phyloP scores from a whole-genome alignment of 2,797 vertebrate species.

The Dryobates pubescens region DNA sequence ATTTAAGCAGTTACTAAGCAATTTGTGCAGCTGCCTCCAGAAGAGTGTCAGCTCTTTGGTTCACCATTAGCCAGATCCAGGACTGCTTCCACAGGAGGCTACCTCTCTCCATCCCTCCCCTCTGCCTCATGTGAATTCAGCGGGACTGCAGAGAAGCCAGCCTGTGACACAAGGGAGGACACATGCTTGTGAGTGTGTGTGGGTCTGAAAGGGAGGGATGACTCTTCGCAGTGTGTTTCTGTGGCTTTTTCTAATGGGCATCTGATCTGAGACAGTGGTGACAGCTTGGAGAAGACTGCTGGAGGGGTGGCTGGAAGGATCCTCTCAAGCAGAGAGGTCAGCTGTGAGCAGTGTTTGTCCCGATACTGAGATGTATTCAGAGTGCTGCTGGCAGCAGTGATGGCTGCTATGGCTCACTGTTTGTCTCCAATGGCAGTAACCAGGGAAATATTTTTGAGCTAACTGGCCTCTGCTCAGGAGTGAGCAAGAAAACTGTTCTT shows the following conservation, averaged over 20 bases:
- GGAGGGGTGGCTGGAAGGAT: background rate
- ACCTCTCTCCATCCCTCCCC: background rate
- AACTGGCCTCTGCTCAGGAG: background rate
- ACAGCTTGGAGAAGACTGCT: background rate
- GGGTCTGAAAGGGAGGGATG: background rate
- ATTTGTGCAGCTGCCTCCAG: constrained; percentile 8
- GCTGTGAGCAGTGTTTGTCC: background rate
- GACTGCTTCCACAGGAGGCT: background rate
- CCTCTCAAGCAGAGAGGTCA: background rate
- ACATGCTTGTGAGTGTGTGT: background rate
- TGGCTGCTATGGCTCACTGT: background rate
- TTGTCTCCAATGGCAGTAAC: background rate
- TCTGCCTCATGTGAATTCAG: background rate
- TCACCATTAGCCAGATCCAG: background rate
- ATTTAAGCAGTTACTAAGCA: background rate
- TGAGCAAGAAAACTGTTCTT: background rate
- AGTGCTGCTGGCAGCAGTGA: background rate
- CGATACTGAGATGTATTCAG: background rate
- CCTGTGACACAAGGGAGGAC: background rate
- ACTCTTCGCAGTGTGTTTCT: background rate
- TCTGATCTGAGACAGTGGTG: background rate
- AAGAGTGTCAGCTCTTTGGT: constrained; percentile 2
- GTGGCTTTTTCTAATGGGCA: background rate
- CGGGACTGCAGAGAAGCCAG: background rate
- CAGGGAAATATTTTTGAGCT: background rate